A percentile compares a stretch with the other conserved stretches of the same genome.
These are phyloP conservation scores for Anas capensis DNA, from an alignment of 2,797 vertebrate species.

Conservation along the genomic window DNA sequence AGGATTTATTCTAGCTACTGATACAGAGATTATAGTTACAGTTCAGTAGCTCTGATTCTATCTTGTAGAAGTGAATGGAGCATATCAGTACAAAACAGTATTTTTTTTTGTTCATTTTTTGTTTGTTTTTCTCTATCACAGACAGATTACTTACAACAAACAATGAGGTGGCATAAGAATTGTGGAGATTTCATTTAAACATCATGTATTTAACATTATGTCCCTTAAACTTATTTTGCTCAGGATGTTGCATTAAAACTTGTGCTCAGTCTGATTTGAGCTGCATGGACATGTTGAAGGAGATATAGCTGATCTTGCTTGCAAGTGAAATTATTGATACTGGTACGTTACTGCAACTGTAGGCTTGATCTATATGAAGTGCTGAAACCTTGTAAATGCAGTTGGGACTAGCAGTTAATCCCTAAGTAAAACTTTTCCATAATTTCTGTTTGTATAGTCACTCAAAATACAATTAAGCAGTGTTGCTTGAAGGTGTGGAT, in stretches of 20 bases:
- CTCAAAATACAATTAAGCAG: not conserved
- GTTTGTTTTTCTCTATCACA: not conserved
- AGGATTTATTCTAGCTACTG: not conserved
- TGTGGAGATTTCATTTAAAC: slow-evolving; percentile 8
- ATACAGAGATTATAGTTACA: not conserved
- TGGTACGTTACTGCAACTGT: not conserved
- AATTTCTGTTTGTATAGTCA: not conserved
- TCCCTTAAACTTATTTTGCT: not conserved
- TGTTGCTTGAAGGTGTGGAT: not conserved
- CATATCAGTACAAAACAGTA: not conserved
- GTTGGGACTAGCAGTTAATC: not conserved
- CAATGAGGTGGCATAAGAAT: not conserved
- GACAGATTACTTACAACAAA: not conserved
- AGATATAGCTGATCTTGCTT: not conserved
- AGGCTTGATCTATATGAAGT: not conserved
- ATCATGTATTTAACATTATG: not conserved
- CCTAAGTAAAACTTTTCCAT: not conserved
- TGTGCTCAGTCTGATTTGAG: not conserved
- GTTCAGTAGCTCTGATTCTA: not conserved
- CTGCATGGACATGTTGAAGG: not conserved
- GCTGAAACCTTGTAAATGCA: not conserved
- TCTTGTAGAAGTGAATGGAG: not conserved
- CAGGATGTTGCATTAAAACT: not conserved
- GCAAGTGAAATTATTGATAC: slow-evolving; percentile 27
- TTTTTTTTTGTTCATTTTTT: not conserved